Evolutionary conservation across 1,140 invertebrate species (phyloP), one percentile per base, ranked within the genome.

Genomic region (Araneus ventricosus): DNA sequence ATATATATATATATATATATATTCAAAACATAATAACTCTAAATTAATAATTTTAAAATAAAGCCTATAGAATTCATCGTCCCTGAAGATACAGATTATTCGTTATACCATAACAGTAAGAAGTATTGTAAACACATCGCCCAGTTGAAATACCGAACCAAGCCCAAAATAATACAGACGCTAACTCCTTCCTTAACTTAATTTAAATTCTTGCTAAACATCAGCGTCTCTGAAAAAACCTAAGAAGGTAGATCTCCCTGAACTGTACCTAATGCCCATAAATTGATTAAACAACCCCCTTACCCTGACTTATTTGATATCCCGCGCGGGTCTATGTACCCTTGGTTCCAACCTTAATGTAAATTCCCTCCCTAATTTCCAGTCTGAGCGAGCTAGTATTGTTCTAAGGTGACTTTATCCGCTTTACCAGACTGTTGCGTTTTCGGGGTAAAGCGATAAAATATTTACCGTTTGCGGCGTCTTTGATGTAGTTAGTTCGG

Each of bases 381-480:
- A 45, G 39, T 52, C 45, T 24, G 34, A 39, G 79, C 41, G 82
- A 45, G 2, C 59, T 30, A 7, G 45, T 86, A 86, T 59, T 88
- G 87, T 70, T 88, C 37, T 88, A 75, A 70, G 87, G 59, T 88
- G 87, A 88, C 87, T 88, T 88, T 52, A 45, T 45, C 86, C n/a
- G n/a, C n/a, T n/a, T n/a, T 61, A 27, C 22, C 70, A 27, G 30
- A 57, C 45, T 88, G 61, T 84, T 57, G 82, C 82, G 79, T 45
- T 45, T 39, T 80, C 41, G 82, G 14, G 52, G 82, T 52, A 52
- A 27, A 84, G 79, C 57, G 89, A 91, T 91, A 91, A 91, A 91
- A 91, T 91, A 91, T 91, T 91, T 91, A 91, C 89, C 57, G 61
- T 34, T 59, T 90, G 39, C 37, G 10, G 70, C 30, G 79, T 84